These are phyloP conservation scores for Poecilia picta DNA, from an alignment of 2,797 vertebrate genomes.

Conservation along the genomic window DNA sequence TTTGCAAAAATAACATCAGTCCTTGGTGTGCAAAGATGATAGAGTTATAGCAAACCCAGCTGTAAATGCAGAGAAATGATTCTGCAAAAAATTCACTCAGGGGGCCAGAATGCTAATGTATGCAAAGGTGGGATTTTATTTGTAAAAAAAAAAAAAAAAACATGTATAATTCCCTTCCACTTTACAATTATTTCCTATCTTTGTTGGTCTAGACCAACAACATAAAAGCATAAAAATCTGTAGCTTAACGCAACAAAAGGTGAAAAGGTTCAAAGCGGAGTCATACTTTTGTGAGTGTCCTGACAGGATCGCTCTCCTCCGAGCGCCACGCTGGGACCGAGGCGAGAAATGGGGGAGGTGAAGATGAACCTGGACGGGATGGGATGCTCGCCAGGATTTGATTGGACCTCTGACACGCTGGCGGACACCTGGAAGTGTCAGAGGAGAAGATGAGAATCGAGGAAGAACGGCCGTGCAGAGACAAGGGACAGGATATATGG, in stretches of 20 bases:
- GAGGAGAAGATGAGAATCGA: constrained; percentile 14
- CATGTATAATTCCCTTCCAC: background rate
- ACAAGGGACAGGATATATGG: constrained; percentile 8
- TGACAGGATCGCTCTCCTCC: background rate
- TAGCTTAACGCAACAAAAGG: background rate
- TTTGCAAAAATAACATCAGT: background rate
- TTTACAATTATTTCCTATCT: background rate
- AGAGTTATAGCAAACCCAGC: background rate
- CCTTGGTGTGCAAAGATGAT: background rate
- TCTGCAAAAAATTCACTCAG: background rate
- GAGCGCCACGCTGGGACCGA: background rate
- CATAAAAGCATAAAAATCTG: background rate
- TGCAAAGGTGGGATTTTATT: background rate
- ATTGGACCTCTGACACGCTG: constrained; percentile 6
- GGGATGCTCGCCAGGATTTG: background rate
- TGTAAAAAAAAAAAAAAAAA: background rate
- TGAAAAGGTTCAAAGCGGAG: background rate
- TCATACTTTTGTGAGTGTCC: constrained; percentile 8
- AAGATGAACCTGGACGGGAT: background rate
- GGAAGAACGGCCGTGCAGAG: background rate
- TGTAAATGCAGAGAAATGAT: background rate
- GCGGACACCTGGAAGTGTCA: constrained; percentile 10
- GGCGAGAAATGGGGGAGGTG: background rate
- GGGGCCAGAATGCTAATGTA: background rate
- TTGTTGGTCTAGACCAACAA: background rate